These are phyloP conservation scores for Centropyge bicolor DNA, from an alignment of 2,797 vertebrate species.

Conservation along the genomic window DNA sequence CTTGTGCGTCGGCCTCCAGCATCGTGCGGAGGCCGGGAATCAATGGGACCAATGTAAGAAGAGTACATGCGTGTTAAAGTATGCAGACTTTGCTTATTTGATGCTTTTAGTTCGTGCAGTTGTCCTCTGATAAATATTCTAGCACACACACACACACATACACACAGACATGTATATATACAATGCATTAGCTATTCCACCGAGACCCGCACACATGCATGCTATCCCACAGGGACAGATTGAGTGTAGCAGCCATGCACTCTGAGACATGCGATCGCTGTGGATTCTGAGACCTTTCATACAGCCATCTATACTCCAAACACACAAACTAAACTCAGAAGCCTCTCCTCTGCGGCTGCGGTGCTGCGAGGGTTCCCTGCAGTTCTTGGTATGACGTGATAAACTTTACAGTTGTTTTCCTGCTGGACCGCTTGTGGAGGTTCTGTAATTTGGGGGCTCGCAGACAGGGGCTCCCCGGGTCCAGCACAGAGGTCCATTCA, in stretches of 20 bases:
- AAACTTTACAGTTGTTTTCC: slow-evolving; percentile 64
- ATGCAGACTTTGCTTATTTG: slow-evolving; percentile 39
- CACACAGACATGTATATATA: slow-evolving; percentile 33
- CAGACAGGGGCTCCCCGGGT: slow-evolving; percentile 29
- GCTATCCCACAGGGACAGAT: slow-evolving; percentile 63
- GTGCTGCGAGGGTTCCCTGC: slow-evolving; percentile 28
- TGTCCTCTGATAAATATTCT: slow-evolving; percentile 75
- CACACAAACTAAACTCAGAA: slow-evolving; percentile 29
- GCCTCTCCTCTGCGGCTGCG: not conserved
- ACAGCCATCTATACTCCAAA: slow-evolving; percentile 16
- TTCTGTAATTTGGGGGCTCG: slow-evolving; percentile 39
- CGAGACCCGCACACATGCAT: slow-evolving; percentile 46
- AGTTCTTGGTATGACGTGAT: slow-evolving; percentile 40
- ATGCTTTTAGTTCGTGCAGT: slow-evolving; percentile 63
- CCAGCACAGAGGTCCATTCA: slow-evolving; percentile 81
- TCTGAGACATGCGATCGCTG: slow-evolving; percentile 43
- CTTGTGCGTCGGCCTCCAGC: slow-evolving; percentile 37
- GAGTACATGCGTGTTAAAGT: slow-evolving; percentile 36
- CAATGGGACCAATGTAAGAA: slow-evolving; percentile 29
- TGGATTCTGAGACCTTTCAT: slow-evolving; percentile 42
- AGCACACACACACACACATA: slow-evolving; percentile 36
- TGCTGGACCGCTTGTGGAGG: slow-evolving; percentile 38
- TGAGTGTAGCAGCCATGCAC: slow-evolving; percentile 41
- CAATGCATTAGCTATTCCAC: slow-evolving; percentile 59
- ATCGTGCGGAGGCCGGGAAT: slow-evolving; percentile 20